These are phyloP conservation scores for Anodontia alba DNA, from an alignment of 2,888 invertebrate species.

Conservation along the genomic window DNA sequence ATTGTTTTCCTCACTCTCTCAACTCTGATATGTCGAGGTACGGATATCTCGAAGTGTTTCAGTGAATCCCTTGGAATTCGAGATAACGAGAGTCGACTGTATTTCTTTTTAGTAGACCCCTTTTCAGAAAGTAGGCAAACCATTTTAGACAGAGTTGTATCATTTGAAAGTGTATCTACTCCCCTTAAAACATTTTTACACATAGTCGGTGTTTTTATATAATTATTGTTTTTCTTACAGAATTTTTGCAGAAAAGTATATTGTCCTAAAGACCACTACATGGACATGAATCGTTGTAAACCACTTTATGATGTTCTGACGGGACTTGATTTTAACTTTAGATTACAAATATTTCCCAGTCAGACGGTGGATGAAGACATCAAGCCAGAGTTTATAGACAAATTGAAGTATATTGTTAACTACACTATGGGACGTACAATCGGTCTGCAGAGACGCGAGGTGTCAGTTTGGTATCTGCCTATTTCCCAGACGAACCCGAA, in stretches of 20 bases:
- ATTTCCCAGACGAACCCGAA: background rate
- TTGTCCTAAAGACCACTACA: background rate
- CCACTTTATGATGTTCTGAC: background rate
- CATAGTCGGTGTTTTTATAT: too few species aligned
- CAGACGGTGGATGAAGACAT: background rate
- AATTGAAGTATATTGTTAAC: background rate
- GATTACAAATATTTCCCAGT: background rate
- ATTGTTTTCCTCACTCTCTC: too few species aligned
- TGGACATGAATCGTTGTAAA: background rate
- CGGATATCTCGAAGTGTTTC: too few species aligned
- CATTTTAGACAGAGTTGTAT: too few species aligned
- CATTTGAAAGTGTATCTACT: too few species aligned
- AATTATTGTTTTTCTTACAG: background rate
- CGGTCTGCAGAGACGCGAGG: background rate
- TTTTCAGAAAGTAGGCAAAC: too few species aligned
- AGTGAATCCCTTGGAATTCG: too few species aligned
- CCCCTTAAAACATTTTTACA: too few species aligned
- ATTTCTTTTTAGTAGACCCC: too few species aligned
- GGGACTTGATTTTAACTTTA: background rate
- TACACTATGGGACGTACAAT: background rate
- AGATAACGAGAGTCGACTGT: too few species aligned
- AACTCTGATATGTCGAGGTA: too few species aligned
- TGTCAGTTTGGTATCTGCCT: background rate
- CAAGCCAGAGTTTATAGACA: background rate
- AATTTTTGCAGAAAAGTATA: background rate